Base-by-base conservation (phyloP, 1,140 invertebrate species). In the Aphis craccivora region DNA sequence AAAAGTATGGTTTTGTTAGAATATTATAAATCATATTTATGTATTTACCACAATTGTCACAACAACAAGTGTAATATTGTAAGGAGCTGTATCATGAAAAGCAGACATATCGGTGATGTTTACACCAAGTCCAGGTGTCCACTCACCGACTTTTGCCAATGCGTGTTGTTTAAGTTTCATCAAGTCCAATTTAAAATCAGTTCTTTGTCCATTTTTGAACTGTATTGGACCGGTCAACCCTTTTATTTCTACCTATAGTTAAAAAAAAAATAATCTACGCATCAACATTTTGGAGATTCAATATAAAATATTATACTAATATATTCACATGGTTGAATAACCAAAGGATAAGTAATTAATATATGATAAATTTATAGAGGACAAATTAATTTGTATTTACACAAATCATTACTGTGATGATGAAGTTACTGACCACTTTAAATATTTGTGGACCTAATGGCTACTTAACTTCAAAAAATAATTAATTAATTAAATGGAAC, bases 201-300 rank as follows among this genome's bases (percentile, higher is more conserved):
- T 96, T 94, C 97, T 95, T 91, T 96, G 96, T 0, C 97, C 97
- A 95, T 97, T 97, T 94, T 97, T 97, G 95, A 98, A 98, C 94
- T 97, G 96, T 93, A 98, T 97, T 30, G 96, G 97, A 0, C 97
- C 97, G 53, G 97, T 97, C 93, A 98, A 95, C 3, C 97, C 97
- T 95, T 96, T 96, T 94, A 97, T 96, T 94, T 97, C 96, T 90
- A 97, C 97, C 97, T 98, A 95, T 45, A 90, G 18, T 51, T 83
- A 9, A 83, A 84, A 40, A n/a, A 14, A n/a, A 53, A 53, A 23
- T 23, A 23, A 51, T 20, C 14, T 23, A 53, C 23, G 23, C n/a
- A 76, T 20, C 11, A 67, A 11, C 0, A 30, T 67, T 18, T 5
- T 18, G 11, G 11, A 67, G 9, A 5, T 2, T 60, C 25, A 14